Evolutionary conservation across 30 jellyfish, hydroid and myxozoan genomes (phyloP), one percentile per base, ranked within the genome.

Genomic region (Aurelia aurita complex sp. Pacific): DNA sequence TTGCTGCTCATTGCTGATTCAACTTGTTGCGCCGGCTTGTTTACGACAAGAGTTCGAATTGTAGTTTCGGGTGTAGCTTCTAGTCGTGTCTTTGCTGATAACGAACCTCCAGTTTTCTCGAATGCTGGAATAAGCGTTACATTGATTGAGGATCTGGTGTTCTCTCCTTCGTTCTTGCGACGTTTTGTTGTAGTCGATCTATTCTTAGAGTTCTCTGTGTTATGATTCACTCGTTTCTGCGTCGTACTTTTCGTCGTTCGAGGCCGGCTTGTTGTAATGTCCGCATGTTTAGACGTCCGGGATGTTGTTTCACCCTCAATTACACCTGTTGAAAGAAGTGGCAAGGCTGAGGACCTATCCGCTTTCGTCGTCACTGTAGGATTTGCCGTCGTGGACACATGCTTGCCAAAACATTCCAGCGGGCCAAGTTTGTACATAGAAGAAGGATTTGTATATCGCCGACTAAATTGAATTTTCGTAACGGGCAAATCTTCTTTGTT

Each of bases 361-460:
- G 81, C 10, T n/a, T 10, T 64, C n/a, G n/a, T 64, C 9, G 76
- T 36, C 13, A 29, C 16, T 0, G 80, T 63, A 7, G 62, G 42
- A 33, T 14, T 32, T 5, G 81, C 16, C 1, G 96, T 79, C 7
- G 97, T 79, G 2, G 40, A 33, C 15, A 86, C 83, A 5, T 72
- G 61, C 23, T 97, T 75, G 23, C 97, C 97, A 64, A 68, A 94
- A 63, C 99, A 94, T 62, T 89, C 94, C 40, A 94, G 85, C 12
- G 90, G 82, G 8, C 99, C 99, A 8, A 94, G 95, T 23, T 74
- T 85, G 79, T 84, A 89, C 83, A 81, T 71, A 16, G 99, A 83
- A 2, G 85, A 59, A 7, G 85, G 88, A 33, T 89, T 85, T 12
- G 97, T 94, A 36, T 83, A 60, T 69, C 79, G 85, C 16, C 57